Base-by-base conservation (phyloP, 2,797 vertebrate species). In the Lagorchestes hirsutus region DNA sequence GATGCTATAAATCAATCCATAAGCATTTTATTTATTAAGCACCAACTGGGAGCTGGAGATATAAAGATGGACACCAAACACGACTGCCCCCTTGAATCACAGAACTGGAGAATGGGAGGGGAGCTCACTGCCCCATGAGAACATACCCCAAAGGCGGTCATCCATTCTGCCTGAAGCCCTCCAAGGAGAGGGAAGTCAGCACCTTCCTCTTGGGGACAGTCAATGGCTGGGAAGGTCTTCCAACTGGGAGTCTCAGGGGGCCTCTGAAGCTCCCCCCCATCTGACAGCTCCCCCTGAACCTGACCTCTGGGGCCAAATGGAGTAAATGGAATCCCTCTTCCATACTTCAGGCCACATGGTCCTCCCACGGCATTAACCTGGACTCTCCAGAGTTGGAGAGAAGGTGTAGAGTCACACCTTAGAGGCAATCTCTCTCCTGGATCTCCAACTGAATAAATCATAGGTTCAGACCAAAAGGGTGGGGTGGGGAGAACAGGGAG, bases 401-500 rank as follows among this genome's bases (percentile, higher is more conserved):
- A 67, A 34, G 62, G 58, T 34, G 4, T 13, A 62, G 13, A 62
- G 13, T 1, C 31, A 62, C 3, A 34, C 13, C 12, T 62, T 62
- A 34, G 4, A 34, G 13, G 31, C 12, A 31, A 4, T 34, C 12
- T 34, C 11, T 62, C 59, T 13, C 14, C 62, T 67, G 62, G 34
- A 67, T n/a, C 34, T 67, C 62, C 34, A 40, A 6, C 62, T 74
- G 62, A 67, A n/a, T 67, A 34, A 67, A n/a, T 67, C 62, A 67
- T 67, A 67, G 59, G 62, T 18, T 40, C 62, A 74, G 34, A 18
- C 62, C 34, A 74, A n/a, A 74, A 74, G n/a, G 1, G n/a, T 4
- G 31, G 13, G 8, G 13, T 4, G 11, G 18, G 1, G 34, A 16
- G 14, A 14, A 18, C 0, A 11, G 31, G 31, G 31, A 34, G 9